phyloP scores from a whole-genome alignment of 2,888 invertebrate species.

The Caenorhabditis drosophilae region DNA sequence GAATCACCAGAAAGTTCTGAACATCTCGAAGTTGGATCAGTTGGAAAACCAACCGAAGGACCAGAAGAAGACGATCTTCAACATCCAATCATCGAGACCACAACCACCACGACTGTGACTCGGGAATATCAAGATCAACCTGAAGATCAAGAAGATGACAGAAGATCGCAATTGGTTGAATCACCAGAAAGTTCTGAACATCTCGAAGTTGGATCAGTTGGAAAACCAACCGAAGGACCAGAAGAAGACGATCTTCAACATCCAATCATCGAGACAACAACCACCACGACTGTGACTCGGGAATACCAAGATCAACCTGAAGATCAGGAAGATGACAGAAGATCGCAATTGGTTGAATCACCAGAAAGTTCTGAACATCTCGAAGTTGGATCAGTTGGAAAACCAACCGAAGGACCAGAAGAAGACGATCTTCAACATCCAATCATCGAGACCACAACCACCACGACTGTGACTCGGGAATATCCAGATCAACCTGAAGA shows the following conservation, averaged over 20 bases:
- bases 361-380: constrained; percentile 5
- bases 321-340: background rate
- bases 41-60: too few relatives aligned
- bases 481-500: constrained; percentile 1
- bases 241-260: background rate
- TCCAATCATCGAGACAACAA: background rate
- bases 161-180: background rate
- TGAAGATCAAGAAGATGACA: background rate
- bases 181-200: background rate
- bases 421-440: constrained; percentile 1
- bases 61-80: background rate
- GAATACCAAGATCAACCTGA: background rate
- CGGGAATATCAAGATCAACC: constrained; percentile 9
- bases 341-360: constrained; percentile 4
- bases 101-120: constrained; percentile 13
- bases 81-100: constrained; percentile 9
- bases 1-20: too few relatives aligned
- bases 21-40: too few relatives aligned
- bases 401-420: background rate
- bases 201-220: background rate
- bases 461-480: constrained; percentile 2
- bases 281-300: background rate
- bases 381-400: background rate
- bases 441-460: constrained; percentile 1
- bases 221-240: background rate